phyloP scores from a whole-genome alignment of 2,888 invertebrate species.

The Electrophaes corylata region DNA sequence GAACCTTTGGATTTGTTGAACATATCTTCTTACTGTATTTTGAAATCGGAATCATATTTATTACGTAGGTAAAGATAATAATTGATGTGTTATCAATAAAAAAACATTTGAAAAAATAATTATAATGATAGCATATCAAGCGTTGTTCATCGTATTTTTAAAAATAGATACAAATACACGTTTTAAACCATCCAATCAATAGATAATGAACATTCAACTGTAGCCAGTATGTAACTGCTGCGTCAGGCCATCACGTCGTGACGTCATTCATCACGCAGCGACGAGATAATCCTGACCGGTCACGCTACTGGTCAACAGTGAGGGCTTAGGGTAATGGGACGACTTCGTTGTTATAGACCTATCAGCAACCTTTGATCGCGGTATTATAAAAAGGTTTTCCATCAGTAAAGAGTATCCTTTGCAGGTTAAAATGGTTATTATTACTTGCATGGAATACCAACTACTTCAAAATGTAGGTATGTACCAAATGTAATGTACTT shows the following conservation, averaged over 20 bases:
- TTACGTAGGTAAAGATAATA: no score
- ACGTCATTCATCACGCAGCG: slow-evolving; percentile 51
- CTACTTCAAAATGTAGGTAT: no score
- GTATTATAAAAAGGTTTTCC: slow-evolving; percentile 9
- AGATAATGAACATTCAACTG: slow-evolving; percentile 38
- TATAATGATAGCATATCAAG: no score
- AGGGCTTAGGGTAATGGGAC: slow-evolving; percentile 18
- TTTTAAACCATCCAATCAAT: slow-evolving; percentile 12
- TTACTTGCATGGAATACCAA: no score
- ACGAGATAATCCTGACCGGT: slow-evolving; percentile 45
- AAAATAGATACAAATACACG: neutral
- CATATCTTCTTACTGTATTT: neutral
- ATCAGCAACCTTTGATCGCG: slow-evolving; percentile 17
- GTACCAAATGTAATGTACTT: no score
- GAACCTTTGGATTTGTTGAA: slow-evolving; percentile 1
- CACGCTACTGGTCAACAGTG: slow-evolving; percentile 35
- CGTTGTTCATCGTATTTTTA: neutral
- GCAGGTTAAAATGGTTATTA: neutral
- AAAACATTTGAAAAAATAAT: neutral
- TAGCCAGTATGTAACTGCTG: slow-evolving; percentile 43
- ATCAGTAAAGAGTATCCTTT: neutral
- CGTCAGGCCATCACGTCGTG: slow-evolving; percentile 37
- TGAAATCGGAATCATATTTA: neutral
- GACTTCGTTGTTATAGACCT: slow-evolving; percentile 15
- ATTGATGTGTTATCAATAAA: no score